These are phyloP conservation scores for Diceros bicornis DNA, from an alignment of 2,797 vertebrate genomes.

Conservation along the genomic window DNA sequence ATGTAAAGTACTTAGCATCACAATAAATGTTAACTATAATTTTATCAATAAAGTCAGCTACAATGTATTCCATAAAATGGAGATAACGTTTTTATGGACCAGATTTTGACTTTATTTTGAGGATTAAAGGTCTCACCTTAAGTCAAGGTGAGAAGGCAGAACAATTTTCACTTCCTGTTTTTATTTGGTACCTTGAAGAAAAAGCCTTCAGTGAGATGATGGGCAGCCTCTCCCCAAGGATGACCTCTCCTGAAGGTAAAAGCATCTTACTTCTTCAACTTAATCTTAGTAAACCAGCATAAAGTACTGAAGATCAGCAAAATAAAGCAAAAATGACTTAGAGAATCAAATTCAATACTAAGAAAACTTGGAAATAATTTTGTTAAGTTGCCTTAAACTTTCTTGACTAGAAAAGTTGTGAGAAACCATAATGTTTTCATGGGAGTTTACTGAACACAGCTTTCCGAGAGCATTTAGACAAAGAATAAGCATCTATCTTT, in stretches of 20 bases:
- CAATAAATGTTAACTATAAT: conserved; percentile 18
- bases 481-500: conserved; percentile 64
- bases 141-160: neutral
- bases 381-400: conserved; percentile 8
- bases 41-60: conserved; percentile 48
- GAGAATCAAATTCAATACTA: conserved; percentile 42
- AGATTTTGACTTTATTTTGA: conserved; percentile 46
- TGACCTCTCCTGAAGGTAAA: neutral
- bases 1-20: conserved; percentile 24
- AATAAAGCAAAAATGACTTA: conserved; percentile 51
- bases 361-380: conserved; percentile 41
- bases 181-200: conserved; percentile 42
- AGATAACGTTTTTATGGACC: neutral
- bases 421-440: conserved; percentile 29
- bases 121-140: conserved; percentile 30
- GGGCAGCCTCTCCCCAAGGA: neutral
- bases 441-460: neutral
- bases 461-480: conserved; percentile 38
- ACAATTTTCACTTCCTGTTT: conserved; percentile 56
- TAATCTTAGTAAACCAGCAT: conserved; percentile 11
- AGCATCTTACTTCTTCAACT: conserved; percentile 11
- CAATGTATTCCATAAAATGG: neutral
- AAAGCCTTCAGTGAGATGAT: neutral
- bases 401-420: conserved; percentile 29
- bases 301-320: conserved; percentile 37